Percentiles rank a stretch among this genome's conserved stretches.
Conservation (phyloP, 2,113 vertebrate genomes). For the Taxidea taxus region DNA sequence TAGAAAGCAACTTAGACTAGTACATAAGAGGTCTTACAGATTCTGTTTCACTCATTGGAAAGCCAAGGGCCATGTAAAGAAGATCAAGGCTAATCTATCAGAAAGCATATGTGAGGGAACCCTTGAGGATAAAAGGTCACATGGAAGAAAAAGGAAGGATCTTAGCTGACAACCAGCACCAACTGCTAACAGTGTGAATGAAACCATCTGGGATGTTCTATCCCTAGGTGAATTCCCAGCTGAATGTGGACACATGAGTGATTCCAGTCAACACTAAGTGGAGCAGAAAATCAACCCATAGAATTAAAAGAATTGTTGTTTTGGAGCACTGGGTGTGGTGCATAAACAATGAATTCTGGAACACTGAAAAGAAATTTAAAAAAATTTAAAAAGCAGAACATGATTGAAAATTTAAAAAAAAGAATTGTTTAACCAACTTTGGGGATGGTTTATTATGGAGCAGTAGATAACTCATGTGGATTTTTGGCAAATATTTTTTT, state of each 20-base stretch:
- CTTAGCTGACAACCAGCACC: not conserved
- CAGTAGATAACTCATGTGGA: not conserved
- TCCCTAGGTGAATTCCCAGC: not conserved
- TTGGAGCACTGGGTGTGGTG: no score
- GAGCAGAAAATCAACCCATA: not conserved
- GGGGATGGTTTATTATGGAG: not conserved
- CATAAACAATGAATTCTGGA: no score
- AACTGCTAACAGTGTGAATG: not conserved
- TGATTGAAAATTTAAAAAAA: no score
- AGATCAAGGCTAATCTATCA: not conserved
- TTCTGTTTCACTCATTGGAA: not conserved
- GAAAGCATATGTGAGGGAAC: not conserved
- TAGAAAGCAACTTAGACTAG: not conserved
- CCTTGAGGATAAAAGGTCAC: not conserved
- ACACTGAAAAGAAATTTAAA: no score
- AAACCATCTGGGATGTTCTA: not conserved
- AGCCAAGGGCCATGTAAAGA: not conserved
- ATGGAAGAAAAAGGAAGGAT: not conserved
- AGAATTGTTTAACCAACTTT: not conserved
- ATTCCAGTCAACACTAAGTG: not conserved
- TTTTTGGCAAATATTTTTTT: not conserved
- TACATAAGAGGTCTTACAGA: not conserved
- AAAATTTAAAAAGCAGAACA: no score
- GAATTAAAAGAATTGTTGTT: not conserved
- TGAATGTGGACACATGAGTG: not conserved